Percentiles rank a stretch among this genome's conserved stretches.
Evolutionary conservation across 2,888 invertebrate species (phyloP).

Genomic region (Mimumesa dahlbomi): DNA sequence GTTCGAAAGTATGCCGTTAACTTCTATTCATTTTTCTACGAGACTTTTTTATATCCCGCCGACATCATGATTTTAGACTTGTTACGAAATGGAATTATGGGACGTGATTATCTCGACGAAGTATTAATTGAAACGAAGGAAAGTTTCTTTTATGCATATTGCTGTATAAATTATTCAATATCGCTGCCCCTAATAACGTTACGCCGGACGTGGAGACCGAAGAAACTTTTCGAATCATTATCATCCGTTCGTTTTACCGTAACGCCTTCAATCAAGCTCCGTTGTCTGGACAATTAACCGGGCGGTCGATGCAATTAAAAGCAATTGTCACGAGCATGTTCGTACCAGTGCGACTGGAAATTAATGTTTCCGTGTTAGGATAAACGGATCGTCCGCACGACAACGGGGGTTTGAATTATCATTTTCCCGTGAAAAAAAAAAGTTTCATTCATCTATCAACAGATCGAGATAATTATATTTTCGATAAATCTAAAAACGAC

Average conservation of each 20-base stretch:
- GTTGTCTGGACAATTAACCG: constrained; percentile 61
- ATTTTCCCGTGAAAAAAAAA: constrained; percentile 10
- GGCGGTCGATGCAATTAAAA: constrained; percentile 64
- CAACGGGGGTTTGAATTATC: constrained; percentile 28
- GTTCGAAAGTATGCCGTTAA: too few species aligned
- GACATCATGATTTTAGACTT: neutral
- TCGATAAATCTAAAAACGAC: too few species aligned
- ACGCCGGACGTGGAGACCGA: constrained; percentile 22
- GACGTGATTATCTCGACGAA: constrained; percentile 9
- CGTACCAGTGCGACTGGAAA: constrained; percentile 38
- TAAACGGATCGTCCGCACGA: constrained; percentile 28
- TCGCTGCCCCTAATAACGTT: constrained; percentile 36
- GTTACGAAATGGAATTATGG: constrained; percentile 17
- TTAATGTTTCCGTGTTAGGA: constrained; percentile 53
- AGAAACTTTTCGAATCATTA: constrained; percentile 55
- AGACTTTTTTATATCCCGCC: constrained; percentile 7
- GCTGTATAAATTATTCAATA: constrained; percentile 54
- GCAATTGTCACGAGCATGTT: constrained; percentile 56
- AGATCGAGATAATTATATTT: too few species aligned
- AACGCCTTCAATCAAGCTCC: constrained; percentile 55
- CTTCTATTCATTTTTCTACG: too few species aligned
- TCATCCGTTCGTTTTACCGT: constrained; percentile 49
- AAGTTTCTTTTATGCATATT: constrained; percentile 36
- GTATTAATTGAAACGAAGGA: constrained; percentile 36
- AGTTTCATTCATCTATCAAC: too few species aligned